Evolutionary conservation across 2,797 vertebrate genomes (phyloP), one percentile per base, ranked within the genome.

Genomic region (Hyperoplus immaculatus): DNA sequence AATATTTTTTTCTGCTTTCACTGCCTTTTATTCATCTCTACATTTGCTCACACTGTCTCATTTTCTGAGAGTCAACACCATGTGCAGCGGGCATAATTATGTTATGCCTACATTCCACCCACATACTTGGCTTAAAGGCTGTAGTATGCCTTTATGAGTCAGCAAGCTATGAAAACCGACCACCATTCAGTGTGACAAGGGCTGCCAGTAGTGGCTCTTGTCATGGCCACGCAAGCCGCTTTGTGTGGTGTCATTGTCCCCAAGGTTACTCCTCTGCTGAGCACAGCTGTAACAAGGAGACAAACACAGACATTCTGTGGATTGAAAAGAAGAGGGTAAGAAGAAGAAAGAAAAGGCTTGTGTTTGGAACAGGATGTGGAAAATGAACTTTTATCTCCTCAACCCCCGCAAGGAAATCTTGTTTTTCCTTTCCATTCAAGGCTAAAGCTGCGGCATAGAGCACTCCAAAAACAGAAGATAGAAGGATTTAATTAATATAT

Each of bases 311-410:
- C 78, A 77, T 58, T 49, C 61, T 82, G 81, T 77, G 83, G 77
- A 80, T 86, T 65, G 10, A 82, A 68, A 68, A 68, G 73, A 71
- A 70, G 53, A 64, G 56, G 15, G 61, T 7, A 61, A 78, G 43
- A 71, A 81, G 78, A 86, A 78, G 80, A 84, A 82, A 71, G 16
- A 81, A 78, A 80, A 69, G 66, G 14, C 60, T 84, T 75, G 82
- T 91, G 90, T 92, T 87, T 84, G 71, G 70, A 78, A 68, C 90
- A 91, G 92, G 92, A 93, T 92, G 90, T 93, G 80, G 77, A 88
- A 89, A 91, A 85, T 82, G 21, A 90, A 93, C 84, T 85, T 88
- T 3, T 29, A 29, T 29, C 82, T 91, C 72, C 69, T 87, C 83
- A 81, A 88, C 88, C 88, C 85, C 73, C 77, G 72, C 54, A 82